phyloP scores from a whole-genome alignment of 2,113 vertebrate species.

The Thamnaconus septentrionalis region DNA sequence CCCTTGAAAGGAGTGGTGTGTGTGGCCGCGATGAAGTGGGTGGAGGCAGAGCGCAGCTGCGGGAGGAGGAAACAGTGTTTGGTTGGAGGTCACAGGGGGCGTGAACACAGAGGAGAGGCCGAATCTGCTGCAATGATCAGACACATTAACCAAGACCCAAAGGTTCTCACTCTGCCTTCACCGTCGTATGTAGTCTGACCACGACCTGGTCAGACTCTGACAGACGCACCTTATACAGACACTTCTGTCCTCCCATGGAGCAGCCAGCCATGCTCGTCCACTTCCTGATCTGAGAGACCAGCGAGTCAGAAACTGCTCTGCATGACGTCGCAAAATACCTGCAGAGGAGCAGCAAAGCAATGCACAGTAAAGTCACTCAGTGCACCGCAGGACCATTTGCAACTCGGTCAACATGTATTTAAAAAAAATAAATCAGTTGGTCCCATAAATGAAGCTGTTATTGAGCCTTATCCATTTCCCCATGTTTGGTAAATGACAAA shows the following conservation, averaged over 20 bases:
- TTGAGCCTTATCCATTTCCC: too few species aligned
- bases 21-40: constrained; percentile 77
- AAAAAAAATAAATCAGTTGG: too few species aligned
- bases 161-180: background rate
- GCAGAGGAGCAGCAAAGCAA: background rate
- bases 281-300: constrained; percentile 74
- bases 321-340: constrained; percentile 77
- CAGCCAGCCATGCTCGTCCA: constrained; percentile 69
- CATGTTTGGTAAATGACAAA: too few species aligned
- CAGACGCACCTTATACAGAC: constrained; percentile 71
- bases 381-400: too few species aligned
- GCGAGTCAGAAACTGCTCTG: constrained; percentile 52
- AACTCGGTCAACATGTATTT: too few species aligned
- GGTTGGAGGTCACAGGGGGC: background rate
- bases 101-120: background rate
- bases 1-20: constrained; percentile 62
- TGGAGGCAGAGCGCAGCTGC: constrained; percentile 72
- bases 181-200: background rate
- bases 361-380: background rate
- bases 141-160: too few species aligned
- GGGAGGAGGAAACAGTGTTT: background rate
- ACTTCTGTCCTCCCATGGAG: constrained; percentile 68
- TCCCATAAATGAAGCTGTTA: too few species aligned
- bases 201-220: background rate
- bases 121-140: too few species aligned